These are phyloP conservation scores for Caenorhabditis wallacei DNA, from an alignment of 2,888 invertebrate species.

Conservation along the genomic window DNA sequence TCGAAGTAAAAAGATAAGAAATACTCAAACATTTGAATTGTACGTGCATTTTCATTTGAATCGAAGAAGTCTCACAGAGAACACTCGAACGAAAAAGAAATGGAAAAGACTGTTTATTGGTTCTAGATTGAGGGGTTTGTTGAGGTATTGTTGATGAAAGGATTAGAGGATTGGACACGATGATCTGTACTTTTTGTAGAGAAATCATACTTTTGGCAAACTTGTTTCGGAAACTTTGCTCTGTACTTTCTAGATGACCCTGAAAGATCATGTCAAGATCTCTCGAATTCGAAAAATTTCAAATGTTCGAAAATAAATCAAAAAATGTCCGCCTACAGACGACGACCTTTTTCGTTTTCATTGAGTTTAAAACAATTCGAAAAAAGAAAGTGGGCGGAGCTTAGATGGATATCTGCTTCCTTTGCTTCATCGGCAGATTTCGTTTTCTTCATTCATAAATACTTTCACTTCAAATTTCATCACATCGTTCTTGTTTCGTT, in stretches of 20 bases:
- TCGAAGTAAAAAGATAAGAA: background rate
- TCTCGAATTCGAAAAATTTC: too few relatives aligned
- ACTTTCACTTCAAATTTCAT: constrained; percentile 1
- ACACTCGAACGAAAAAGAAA: constrained; percentile 15
- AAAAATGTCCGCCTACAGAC: background rate
- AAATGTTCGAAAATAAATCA: background rate
- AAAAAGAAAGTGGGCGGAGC: constrained; percentile 9
- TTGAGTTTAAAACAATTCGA: background rate
- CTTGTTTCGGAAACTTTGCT: background rate
- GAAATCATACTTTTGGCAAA: constrained; percentile 23
- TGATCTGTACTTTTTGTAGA: constrained; percentile 18
- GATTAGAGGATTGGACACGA: constrained; percentile 16
- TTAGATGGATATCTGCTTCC: constrained; percentile 28
- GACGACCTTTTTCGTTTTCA: constrained; percentile 15
- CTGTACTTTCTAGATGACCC: background rate
- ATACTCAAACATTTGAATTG: constrained; percentile 16
- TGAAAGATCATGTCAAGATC: background rate
- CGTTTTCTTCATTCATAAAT: constrained; percentile 22
- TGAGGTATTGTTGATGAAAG: constrained; percentile 27
- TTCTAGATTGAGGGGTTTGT: constrained; percentile 32
- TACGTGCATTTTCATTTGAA: constrained; percentile 29
- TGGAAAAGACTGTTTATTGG: constrained; percentile 14
- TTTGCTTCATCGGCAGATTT: background rate
- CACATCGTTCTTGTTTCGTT: constrained; percentile 12
- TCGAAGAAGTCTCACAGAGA: constrained; percentile 2